These are phyloP conservation scores for Pseudomugil gertrudae DNA, from an alignment of 2,797 vertebrate genomes.

Conservation along the genomic window DNA sequence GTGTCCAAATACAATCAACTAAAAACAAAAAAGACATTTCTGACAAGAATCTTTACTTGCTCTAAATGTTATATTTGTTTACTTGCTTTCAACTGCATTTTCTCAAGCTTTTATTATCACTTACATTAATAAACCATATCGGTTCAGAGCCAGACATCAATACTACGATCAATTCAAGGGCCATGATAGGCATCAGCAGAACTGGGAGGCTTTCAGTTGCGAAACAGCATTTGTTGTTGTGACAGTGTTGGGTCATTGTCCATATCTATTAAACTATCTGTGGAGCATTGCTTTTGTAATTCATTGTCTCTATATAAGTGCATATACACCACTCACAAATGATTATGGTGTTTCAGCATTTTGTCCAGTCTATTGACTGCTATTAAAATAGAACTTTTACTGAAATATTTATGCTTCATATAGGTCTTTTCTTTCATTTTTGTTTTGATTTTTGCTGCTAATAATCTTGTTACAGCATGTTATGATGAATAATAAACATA, in stretches of 20 bases:
- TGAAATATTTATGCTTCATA: neutral
- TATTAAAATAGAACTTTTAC: neutral
- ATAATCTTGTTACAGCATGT: neutral
- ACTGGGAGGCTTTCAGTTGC: conserved; percentile 14
- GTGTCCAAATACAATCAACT: neutral
- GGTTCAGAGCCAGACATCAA: conserved; percentile 14
- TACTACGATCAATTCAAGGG: conserved; percentile 8
- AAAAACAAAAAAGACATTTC: neutral
- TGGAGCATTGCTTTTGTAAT: neutral
- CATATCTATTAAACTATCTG: neutral
- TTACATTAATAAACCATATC: neutral
- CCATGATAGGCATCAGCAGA: conserved; percentile 4
- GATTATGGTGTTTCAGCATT: neutral
- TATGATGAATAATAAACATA: too few species aligned
- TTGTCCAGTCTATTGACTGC: neutral
- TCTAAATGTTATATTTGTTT: neutral
- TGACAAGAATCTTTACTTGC: neutral
- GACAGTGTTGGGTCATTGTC: neutral
- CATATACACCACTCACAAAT: neutral
- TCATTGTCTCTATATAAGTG: neutral
- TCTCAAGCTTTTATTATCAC: neutral
- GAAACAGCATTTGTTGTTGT: conserved; percentile 12
- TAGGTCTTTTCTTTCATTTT: too few species aligned
- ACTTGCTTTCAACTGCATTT: neutral
- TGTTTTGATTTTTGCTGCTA: too few species aligned